phyloP scores from a whole-genome alignment of 2,888 invertebrate genomes.

The Odontocolon sp. region DNA sequence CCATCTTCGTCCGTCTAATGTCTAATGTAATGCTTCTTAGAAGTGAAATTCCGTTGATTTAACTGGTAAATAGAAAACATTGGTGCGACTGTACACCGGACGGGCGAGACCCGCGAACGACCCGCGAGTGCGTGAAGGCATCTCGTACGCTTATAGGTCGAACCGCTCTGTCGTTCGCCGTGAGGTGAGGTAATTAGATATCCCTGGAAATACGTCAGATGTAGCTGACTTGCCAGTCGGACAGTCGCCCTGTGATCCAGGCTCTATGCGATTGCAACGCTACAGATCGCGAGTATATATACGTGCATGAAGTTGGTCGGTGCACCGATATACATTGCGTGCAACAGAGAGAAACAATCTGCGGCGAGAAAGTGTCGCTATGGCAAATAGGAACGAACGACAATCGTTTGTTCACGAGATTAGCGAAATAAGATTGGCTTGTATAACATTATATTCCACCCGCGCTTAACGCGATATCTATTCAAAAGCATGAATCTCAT shows the following conservation, averaged over 20 bases:
- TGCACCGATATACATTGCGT: neutral
- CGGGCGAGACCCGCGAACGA: constrained; percentile 39
- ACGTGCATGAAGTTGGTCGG: constrained; percentile 21
- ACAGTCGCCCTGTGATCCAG: constrained; percentile 54
- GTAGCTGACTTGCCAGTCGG: constrained; percentile 62
- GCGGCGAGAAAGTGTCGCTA: constrained; percentile 1
- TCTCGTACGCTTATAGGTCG: constrained; percentile 59
- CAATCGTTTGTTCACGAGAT: constrained; percentile 62
- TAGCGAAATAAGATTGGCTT: constrained; percentile 24
- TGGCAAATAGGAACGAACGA: constrained; percentile 60
- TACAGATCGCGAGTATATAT: no score
- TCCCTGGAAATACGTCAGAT: constrained; percentile 77
- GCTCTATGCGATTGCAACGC: no score
- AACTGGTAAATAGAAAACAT: constrained; percentile 19
- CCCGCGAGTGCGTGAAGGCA: constrained; percentile 66
- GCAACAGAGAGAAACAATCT: constrained; percentile 11
- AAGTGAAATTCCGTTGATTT: constrained; percentile 45
- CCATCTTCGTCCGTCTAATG: constrained; percentile 12
- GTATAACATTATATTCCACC: constrained; percentile 28
- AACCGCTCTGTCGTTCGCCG: constrained; percentile 13
- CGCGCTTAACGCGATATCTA: neutral
- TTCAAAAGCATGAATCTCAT: constrained; percentile 9
- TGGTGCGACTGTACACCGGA: neutral
- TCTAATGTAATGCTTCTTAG: constrained; percentile 34
- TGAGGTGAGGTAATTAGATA: constrained; percentile 78